Percentiles rank a stretch among this genome's conserved stretches.
phyloP scores from a whole-genome alignment of 2,797 vertebrate species.

The Melanogrammus aeglefinus region DNA sequence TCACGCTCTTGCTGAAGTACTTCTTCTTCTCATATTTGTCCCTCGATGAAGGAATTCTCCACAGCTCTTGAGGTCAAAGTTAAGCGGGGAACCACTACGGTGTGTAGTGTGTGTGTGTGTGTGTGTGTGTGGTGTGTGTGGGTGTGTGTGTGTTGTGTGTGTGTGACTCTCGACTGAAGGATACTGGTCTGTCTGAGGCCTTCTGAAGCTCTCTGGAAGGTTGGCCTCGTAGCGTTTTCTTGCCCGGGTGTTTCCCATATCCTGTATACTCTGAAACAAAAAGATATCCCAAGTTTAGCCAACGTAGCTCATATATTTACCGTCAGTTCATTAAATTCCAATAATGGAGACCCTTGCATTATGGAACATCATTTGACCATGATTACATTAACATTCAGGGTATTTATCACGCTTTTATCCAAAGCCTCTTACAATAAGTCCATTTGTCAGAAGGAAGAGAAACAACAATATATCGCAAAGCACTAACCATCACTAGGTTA shows the following conservation, averaged over 20 bases:
- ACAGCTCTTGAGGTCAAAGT: conserved; percentile 82
- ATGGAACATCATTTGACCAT: background rate
- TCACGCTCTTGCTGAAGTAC: conserved; percentile 89
- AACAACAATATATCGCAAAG: too few species aligned
- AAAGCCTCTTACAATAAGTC: too few species aligned
- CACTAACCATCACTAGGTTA: too few species aligned
- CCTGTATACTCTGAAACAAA: conserved; percentile 84
- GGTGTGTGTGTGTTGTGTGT: background rate
- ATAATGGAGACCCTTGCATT: background rate
- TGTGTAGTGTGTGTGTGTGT: background rate
- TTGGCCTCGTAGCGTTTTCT: conserved; percentile 89
- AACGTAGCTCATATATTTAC: background rate
- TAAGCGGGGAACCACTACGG: conserved; percentile 31
- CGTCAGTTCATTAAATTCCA: background rate
- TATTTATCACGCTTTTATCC: too few species aligned
- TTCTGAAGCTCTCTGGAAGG: conserved; percentile 92
- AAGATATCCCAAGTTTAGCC: background rate
- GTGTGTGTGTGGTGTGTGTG: background rate
- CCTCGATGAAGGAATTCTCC: conserved; percentile 96
- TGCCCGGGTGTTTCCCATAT: conserved; percentile 94
- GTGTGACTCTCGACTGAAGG: conserved; percentile 65
- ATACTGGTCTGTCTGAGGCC: conserved; percentile 99
- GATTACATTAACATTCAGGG: too few species aligned
- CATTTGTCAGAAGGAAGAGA: too few species aligned
- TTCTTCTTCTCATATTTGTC: conserved; percentile 98